Evolutionary conservation across 2,797 vertebrate genomes (phyloP), one percentile per base, ranked within the genome.

Genomic region (Tauraco hartlaubi): DNA sequence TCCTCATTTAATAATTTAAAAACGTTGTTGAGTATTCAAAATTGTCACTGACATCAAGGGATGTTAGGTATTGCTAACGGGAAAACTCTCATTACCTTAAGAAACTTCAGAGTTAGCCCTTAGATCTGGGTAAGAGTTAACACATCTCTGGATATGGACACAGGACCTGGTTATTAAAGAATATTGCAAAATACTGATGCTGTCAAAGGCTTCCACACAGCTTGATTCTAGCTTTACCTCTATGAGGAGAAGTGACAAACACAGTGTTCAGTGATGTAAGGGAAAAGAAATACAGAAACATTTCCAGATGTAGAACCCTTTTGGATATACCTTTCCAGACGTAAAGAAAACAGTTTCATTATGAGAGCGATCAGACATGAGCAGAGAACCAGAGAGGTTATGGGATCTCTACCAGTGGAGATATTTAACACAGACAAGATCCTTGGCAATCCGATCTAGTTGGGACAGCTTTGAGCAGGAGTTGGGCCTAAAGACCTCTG

Each of bases 141-240:
- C 52, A 26, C 21, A 20, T 35, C 58, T 66, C 74, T 73, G 67
- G 25, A 1, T 84, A 18, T 21, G 74, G 77, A 80, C 46, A 33
- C 43, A 51, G 48, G 35, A 37, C 20, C 35, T 69, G 29, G 31
- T 96, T 76, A 31, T 59, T 46, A 28, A 44, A 82, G 83, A 76
- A 39, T 43, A 31, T 21, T 73, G 61, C 61, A 59, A 66, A 82
- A n/a, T 31, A 21, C 15, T 52, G 67, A 7, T 76, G 56, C 77
- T 93, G 67, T 31, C 58, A 84, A 49, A 43, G 41, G 29, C 58
- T 82, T 91, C 58, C 77, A 31, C 59, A 35, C 56, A 39, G 79
- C 56, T 69, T 55, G 62, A 62, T 48, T 78, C 69, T 44, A 48
- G 19, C 39, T 79, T 59, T 49, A 11, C 44, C 41, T 94, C 41